These are phyloP conservation scores for Plagiodera versicolora DNA, from an alignment of 2,888 invertebrate species.

Conservation along the genomic window DNA sequence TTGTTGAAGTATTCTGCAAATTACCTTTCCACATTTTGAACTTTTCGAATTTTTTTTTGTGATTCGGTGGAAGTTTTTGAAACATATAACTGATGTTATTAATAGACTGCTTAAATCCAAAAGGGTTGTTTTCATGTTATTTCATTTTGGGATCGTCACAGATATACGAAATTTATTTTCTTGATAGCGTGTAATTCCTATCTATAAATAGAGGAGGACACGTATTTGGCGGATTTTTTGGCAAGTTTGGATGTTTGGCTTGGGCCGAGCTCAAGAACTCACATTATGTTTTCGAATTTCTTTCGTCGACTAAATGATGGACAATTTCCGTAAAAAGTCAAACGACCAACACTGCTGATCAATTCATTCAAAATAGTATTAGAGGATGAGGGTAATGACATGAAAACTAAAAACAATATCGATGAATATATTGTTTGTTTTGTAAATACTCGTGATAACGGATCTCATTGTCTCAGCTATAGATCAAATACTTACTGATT, in stretches of 20 bases:
- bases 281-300: neutral
- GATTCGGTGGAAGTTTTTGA: no score
- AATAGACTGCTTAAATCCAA: neutral
- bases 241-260: slow-evolving; percentile 13
- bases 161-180: neutral
- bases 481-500: no score
- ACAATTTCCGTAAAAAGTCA: neutral
- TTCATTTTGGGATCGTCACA: neutral
- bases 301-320: neutral
- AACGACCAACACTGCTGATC: neutral
- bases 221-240: slow-evolving; percentile 11
- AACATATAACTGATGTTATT: no score
- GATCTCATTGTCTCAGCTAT: neutral
- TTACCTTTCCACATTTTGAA: no score
- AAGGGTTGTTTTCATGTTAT: no score
- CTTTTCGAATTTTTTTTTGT: no score
- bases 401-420: neutral
- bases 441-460: neutral
- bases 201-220: slow-evolving; percentile 12
- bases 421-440: neutral
- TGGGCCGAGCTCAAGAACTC: slow-evolving; percentile 12
- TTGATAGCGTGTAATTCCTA: neutral
- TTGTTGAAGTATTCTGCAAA: no score
- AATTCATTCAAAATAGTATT: neutral
- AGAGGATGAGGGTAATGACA: neutral